A percentile compares a stretch with the other conserved stretches of the same genome.
phyloP scores from a whole-genome alignment of 2,797 vertebrate species.

The Onychomys torridus region DNA sequence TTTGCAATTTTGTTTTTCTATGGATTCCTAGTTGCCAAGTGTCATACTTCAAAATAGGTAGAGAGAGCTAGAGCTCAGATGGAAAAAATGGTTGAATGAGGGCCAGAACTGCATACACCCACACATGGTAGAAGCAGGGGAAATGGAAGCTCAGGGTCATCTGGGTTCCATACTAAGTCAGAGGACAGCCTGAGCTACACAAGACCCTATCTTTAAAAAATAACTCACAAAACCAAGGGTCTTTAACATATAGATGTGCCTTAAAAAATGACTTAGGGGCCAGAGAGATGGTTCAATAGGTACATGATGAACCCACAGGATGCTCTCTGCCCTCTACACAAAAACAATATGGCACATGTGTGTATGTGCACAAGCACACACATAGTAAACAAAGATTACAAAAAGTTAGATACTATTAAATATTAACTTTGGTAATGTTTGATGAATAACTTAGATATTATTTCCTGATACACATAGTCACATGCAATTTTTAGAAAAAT shows the following conservation, averaged over 20 bases:
- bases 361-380: background rate
- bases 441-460: background rate
- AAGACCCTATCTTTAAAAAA: background rate
- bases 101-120: background rate
- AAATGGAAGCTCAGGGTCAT: background rate
- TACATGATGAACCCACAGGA: background rate
- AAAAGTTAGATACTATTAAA: background rate
- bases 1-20: background rate
- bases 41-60: background rate
- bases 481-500: background rate
- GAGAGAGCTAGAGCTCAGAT: background rate
- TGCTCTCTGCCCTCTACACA: background rate
- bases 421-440: background rate
- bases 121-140: background rate
- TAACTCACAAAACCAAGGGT: background rate
- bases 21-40: background rate
- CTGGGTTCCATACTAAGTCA: background rate
- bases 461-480: slow-evolving; percentile 28
- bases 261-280: background rate
- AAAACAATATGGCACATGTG: background rate
- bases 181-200: background rate
- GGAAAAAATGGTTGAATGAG: background rate
- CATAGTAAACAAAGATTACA: background rate
- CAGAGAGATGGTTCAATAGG: background rate
- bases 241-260: background rate